These are phyloP conservation scores for Palythoa grandis DNA, from an alignment of 92 coral and sea anemone species.

Conservation along the genomic window DNA sequence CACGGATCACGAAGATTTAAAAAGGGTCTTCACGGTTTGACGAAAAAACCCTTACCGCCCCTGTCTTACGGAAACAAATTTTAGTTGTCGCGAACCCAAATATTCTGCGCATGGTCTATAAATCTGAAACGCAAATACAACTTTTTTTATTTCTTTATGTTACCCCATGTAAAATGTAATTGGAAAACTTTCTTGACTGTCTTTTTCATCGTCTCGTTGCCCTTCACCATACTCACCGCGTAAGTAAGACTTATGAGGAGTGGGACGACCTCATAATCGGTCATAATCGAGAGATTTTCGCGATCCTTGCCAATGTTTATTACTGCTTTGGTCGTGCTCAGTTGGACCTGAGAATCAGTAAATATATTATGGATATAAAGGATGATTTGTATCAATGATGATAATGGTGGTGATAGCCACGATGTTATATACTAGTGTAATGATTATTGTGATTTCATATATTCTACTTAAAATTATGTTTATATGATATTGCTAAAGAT, in stretches of 20 bases:
- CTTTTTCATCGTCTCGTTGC: too few species aligned
- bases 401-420: not conserved
- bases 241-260: conserved; percentile 70
- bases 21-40: too few species aligned
- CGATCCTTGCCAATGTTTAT: conserved; percentile 87
- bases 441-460: too few species aligned
- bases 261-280: conserved; percentile 89
- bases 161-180: not conserved
- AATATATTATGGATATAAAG: not conserved
- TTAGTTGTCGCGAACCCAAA: too few species aligned
- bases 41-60: too few species aligned
- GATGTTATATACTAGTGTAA: too few species aligned
- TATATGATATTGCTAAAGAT: too few species aligned
- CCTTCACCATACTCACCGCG: conserved; percentile 42
- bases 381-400: not conserved
- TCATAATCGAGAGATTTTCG: conserved; percentile 92
- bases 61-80: too few species aligned
- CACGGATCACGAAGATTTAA: too few species aligned
- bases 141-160: not conserved
- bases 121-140: too few species aligned
- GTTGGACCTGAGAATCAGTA: conserved; percentile 68
- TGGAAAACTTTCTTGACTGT: not conserved
- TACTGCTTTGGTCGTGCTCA: conserved; percentile 70
- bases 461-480: too few species aligned
- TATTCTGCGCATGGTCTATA: too few species aligned